These are phyloP conservation scores for Helicoverpa assulta DNA, from an alignment of 2,888 invertebrate genomes.

Conservation along the genomic window DNA sequence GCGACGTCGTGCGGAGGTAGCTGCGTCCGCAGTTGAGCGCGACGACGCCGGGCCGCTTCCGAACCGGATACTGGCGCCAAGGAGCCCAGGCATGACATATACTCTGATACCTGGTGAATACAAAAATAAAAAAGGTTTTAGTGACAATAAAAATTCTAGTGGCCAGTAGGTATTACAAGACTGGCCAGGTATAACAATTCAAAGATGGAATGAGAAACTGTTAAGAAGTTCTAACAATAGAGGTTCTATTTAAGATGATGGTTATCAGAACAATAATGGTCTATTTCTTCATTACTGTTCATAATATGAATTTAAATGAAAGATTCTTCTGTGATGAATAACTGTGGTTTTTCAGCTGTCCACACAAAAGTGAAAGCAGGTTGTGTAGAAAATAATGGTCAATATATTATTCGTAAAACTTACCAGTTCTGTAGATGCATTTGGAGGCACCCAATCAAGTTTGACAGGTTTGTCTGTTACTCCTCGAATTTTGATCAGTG, in stretches of 20 bases:
- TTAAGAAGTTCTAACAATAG: too few species aligned
- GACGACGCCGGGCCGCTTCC: constrained; percentile 94
- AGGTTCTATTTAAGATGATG: too few species aligned
- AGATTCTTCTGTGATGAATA: too few species aligned
- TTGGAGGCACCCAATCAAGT: constrained; percentile 94
- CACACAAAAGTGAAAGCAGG: too few species aligned
- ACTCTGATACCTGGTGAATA: constrained; percentile 86
- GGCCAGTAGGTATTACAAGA: too few species aligned
- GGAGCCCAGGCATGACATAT: constrained; percentile 92
- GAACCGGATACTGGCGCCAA: constrained; percentile 95
- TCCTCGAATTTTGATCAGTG: constrained; percentile 89
- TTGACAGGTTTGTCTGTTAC: constrained; percentile 91
- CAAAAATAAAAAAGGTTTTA: background rate
- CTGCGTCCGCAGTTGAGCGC: constrained; percentile 95
- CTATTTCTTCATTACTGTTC: too few species aligned
- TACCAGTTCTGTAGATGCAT: constrained; percentile 92
- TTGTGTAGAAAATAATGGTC: background rate
- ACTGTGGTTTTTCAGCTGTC: too few species aligned
- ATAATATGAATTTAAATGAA: too few species aligned
- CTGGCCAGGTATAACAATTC: too few species aligned
- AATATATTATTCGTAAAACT: constrained; percentile 42
- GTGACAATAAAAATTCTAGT: background rate
- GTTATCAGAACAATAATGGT: too few species aligned
- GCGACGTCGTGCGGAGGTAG: constrained; percentile 96
- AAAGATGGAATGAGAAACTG: too few species aligned